phyloP scores from a whole-genome alignment of 2,888 invertebrate genomes.

The Ichneumoninae sp. region DNA sequence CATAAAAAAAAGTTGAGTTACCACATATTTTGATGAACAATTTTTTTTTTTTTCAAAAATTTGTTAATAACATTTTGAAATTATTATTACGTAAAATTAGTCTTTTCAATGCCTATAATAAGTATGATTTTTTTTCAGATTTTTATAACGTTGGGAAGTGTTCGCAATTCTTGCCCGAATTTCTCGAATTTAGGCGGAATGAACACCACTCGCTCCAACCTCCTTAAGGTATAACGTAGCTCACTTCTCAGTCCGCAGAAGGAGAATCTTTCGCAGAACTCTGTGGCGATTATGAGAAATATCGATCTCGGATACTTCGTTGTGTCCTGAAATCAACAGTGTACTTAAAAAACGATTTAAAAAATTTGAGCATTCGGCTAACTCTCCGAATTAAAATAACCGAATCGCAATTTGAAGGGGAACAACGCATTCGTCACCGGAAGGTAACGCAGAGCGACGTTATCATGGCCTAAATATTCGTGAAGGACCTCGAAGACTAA shows the following conservation, averaged over 20 bases:
- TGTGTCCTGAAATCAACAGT: constrained; percentile 46
- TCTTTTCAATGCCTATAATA: too few relatives aligned
- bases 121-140: too few relatives aligned
- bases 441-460: constrained; percentile 19
- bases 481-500: not conserved
- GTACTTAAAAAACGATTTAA: not conserved
- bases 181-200: too few relatives aligned
- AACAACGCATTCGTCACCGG: constrained; percentile 23
- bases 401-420: not conserved
- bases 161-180: too few relatives aligned
- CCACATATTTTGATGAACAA: too few relatives aligned
- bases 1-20: too few relatives aligned
- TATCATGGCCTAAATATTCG: not conserved
- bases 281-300: constrained; percentile 92
- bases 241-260: constrained; percentile 93
- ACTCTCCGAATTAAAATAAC: not conserved
- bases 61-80: too few relatives aligned
- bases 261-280: constrained; percentile 94
- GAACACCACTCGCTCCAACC: too few relatives aligned
- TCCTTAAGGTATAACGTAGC: constrained; percentile 73
- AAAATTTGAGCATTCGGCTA: not conserved
- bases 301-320: constrained; percentile 88
- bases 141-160: too few relatives aligned
- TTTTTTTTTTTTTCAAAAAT: too few relatives aligned
- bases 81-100: too few relatives aligned